Percentiles rank a stretch among this genome's conserved stretches.
Conservation (phyloP, 2,113 vertebrate genomes). For the Ophthalmolycus amberensis region DNA sequence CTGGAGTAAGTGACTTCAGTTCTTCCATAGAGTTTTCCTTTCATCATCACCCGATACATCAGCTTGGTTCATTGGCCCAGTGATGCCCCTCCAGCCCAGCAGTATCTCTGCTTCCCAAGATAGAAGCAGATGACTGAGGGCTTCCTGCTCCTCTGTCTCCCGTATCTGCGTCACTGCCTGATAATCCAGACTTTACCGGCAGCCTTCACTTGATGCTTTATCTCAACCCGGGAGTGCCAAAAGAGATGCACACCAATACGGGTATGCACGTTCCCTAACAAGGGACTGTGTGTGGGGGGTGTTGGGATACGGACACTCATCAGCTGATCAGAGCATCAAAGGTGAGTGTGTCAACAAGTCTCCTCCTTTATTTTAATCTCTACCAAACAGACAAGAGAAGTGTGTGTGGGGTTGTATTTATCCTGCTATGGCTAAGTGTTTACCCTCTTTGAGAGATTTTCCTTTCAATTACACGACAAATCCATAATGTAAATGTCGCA, state of each 20-base stretch:
- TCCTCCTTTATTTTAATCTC: slow-evolving; percentile 25
- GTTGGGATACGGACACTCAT: slow-evolving; percentile 55
- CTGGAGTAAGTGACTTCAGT: slow-evolving; percentile 25
- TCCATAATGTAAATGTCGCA: background rate
- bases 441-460: background rate
- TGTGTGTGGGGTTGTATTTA: slow-evolving; percentile 1
- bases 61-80: slow-evolving; percentile 29
- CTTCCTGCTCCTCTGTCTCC: slow-evolving; percentile 66
- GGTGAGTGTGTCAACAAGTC: slow-evolving; percentile 55
- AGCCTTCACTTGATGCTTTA: slow-evolving; percentile 73
- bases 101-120: slow-evolving; percentile 74
- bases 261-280: slow-evolving; percentile 41
- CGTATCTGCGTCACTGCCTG: slow-evolving; percentile 65
- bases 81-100: slow-evolving; percentile 12
- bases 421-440: background rate
- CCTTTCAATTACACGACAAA: background rate
- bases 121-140: slow-evolving; percentile 68
- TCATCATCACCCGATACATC: slow-evolving; percentile 50
- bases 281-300: slow-evolving; percentile 34
- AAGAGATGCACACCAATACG: slow-evolving; percentile 53
- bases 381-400: slow-evolving; percentile 2
- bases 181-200: slow-evolving; percentile 71
- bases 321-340: slow-evolving; percentile 43
- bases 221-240: slow-evolving; percentile 60
- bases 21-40: slow-evolving; percentile 31